Conservation (phyloP, 2,888 invertebrate genomes). For the Drosophila imparisetae region DNA sequence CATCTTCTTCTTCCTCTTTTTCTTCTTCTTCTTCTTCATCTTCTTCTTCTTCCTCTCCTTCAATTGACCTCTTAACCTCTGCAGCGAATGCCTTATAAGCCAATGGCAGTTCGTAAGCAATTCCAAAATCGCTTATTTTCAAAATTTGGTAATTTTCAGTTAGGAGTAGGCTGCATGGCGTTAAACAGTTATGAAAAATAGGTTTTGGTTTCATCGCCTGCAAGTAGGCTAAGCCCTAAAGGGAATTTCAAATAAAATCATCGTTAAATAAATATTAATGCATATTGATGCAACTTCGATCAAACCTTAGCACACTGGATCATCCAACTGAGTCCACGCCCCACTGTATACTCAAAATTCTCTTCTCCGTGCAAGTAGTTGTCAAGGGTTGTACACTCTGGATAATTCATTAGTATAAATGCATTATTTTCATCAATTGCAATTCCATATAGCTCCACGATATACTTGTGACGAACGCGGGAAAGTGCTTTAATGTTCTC, state of each 20-base stretch:
- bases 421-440: too few relatives aligned
- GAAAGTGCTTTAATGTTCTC: too few relatives aligned
- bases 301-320: constrained; percentile 10
- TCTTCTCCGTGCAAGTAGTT: constrained; percentile 11
- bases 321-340: constrained; percentile 12
- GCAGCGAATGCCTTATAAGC: too few relatives aligned
- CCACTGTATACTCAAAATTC: background rate
- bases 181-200: background rate
- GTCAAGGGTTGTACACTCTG: constrained; percentile 7
- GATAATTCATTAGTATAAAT: constrained; percentile 1
- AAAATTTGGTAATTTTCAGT: background rate
- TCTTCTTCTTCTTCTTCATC: too few relatives aligned
- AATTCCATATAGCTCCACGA: too few relatives aligned
- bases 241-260: background rate
- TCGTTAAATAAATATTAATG: background rate
- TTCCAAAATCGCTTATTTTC: background rate
- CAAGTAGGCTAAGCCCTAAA: background rate
- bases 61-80: too few relatives aligned
- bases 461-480: too few relatives aligned
- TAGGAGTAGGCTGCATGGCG: background rate
- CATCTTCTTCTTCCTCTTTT: too few relatives aligned
- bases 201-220: background rate
- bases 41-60: too few relatives aligned
- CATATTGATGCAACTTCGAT: background rate
- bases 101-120: background rate